Evolutionary conservation across 1,140 invertebrate genomes (phyloP).

Genomic region (Drosophila pandora): DNA sequence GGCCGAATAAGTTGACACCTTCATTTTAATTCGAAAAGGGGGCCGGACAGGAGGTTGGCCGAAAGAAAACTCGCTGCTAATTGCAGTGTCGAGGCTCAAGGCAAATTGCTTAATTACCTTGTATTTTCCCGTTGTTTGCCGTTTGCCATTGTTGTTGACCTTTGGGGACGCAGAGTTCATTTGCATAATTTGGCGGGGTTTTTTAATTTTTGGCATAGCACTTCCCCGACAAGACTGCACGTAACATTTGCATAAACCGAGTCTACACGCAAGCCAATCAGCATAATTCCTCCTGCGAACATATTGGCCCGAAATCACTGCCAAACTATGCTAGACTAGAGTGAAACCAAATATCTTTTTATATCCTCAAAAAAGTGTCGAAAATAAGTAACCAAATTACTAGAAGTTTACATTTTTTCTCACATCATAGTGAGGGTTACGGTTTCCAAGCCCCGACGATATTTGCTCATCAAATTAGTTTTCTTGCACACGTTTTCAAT

Average conservation of each 20-base stretch:
- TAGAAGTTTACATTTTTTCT: conserved; percentile 17
- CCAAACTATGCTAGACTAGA: conserved; percentile 8
- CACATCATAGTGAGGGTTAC: not conserved
- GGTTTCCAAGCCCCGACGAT: conserved; percentile 13
- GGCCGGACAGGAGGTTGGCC: conserved; percentile 9
- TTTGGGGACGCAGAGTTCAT: conserved; percentile 60
- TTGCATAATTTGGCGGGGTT: conserved; percentile 71
- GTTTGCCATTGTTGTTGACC: conserved; percentile 47
- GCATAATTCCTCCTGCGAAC: conserved; percentile 36
- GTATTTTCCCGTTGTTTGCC: conserved; percentile 35
- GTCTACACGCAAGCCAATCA: conserved; percentile 53
- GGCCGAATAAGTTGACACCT: conserved; percentile 76
- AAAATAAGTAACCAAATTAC: conserved; percentile 32
- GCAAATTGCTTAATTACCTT: conserved; percentile 74
- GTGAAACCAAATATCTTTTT: conserved; percentile 44
- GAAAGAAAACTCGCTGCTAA: conserved; percentile 58
- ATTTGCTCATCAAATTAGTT: conserved; percentile 77
- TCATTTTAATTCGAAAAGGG: conserved; percentile 39
- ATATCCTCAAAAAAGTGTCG: conserved; percentile 1
- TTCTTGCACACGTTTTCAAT: conserved; percentile 75
- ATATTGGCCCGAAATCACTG: conserved; percentile 45
- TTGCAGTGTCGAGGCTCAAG: conserved; percentile 69
- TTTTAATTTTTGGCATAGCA: conserved; percentile 55
- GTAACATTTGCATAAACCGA: conserved; percentile 63
- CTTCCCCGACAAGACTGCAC: conserved; percentile 49